Base-by-base conservation (phyloP, 2,797 vertebrate species). In the Valencia hispanica region DNA sequence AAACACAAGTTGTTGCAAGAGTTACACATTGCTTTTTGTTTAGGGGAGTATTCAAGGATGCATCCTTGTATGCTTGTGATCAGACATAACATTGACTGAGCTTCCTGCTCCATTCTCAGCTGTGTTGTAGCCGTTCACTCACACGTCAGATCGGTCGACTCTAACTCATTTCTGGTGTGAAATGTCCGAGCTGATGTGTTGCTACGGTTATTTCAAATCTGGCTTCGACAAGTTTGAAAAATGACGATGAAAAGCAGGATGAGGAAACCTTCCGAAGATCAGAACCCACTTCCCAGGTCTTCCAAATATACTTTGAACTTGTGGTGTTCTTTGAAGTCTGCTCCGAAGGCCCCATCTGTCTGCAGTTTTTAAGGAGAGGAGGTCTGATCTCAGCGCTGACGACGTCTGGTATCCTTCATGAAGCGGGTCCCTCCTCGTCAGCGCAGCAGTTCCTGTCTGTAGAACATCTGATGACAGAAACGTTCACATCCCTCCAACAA, bases 111-210 rank as follows among this genome's bases (percentile, higher is more conserved):
- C 41, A 6, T n/a, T 45, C 9, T 50, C 12, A 15, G 70, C 34
- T 14, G 20, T 30, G 5, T 32, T 36, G 0, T 22, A 70, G 30
- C 36, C 10, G 32, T 27, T 71, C 2, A 36, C 66, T 77, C 22
- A 63, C 51, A 20, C 72, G 51, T 85, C 34, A 61, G 45, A 45
- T 61, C 66, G 6, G 53, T 73, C 27, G 11, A 72, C 69, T 6
- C 8, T 11, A 36, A 47, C 32, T 65, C 15, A 34, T 69, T 63
- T 17, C 8, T 32, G 5, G 72, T 14, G 77, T 57, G 65, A 80
- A 69, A 34, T 2, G 55, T 27, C 66, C 45, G 41, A 78, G 57
- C 69, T 20, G 20, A 25, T 34, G 68, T 14, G 74, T 39, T 59
- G 22, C 30, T 0, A 14, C 1, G 15, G 11, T 74, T 66, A 72